A percentile compares a stretch with the other conserved stretches of the same genome.
Conservation (phyloP, 2,888 invertebrate species). For the Cenopis cana region DNA sequence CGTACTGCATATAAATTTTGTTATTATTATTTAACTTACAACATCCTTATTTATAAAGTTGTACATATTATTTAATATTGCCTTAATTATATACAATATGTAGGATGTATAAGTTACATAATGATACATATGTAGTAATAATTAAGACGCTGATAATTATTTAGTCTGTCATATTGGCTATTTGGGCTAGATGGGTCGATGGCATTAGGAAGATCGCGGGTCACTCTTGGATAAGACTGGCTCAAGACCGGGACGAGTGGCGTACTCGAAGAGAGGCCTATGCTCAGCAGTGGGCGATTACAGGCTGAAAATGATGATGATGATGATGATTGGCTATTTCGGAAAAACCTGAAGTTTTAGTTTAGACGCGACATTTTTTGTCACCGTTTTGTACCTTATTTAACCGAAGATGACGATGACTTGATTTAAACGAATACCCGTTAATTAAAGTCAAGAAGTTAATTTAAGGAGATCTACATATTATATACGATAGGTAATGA, state of each 20-base stretch:
- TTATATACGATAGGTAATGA: no score
- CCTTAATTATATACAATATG: constrained; percentile 4
- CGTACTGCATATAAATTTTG: constrained; percentile 24
- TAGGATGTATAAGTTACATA: not conserved
- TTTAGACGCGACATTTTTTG: constrained; percentile 31
- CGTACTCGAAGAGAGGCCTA: no score
- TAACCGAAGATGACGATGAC: constrained; percentile 17
- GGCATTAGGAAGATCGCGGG: no score
- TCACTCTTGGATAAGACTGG: no score
- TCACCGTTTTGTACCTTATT: no score
- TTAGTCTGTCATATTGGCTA: constrained; percentile 5
- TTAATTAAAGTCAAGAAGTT: no score
- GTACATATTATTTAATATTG: constrained; percentile 24
- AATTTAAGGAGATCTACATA: no score
- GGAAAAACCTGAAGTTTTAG: constrained; percentile 6
- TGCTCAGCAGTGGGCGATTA: no score
- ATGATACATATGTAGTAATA: not conserved
- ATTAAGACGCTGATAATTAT: no score
- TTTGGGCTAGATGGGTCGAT: no score
- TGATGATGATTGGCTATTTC: constrained; percentile 24
- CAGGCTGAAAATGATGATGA: no score
- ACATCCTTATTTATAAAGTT: constrained; percentile 22
- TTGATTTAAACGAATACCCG: not conserved
- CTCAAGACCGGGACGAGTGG: no score
- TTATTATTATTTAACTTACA: constrained; percentile 17